Evolutionary conservation across 2,888 invertebrate species (phyloP), one percentile per base, ranked within the genome.

Genomic region (Melanophora roralis): DNA sequence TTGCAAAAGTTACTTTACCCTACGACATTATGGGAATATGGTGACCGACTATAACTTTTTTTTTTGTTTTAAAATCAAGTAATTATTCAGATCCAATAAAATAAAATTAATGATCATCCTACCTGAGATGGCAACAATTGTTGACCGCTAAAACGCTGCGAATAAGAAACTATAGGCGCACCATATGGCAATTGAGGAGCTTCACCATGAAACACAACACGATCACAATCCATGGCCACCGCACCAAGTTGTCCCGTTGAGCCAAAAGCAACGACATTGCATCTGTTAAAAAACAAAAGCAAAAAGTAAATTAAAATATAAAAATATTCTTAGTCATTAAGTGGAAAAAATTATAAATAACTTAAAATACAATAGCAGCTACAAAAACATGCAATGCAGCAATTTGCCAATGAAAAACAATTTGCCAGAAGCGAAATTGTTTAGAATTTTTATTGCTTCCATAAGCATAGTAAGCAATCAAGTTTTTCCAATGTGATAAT

Each of bases 151-250:
- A 93, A 93, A 82, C 93, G 92, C 88, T 97, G 97, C 74, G 94
- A 94, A 89, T 95, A 95, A 8, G 94, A 92, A 60, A 94, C 93
- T 78, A 97, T 94, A 2, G 95, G 96, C 23, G 95, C 95, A 53
- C 94, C 94, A 85, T 93, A 94, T 1, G 97, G 95, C 83, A 95
- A 89, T 9, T 94, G 91, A 0, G 96, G 94, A 82, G 94, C 94
- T 87, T 97, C 96, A 5, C 94, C 93, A 27, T 94, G 92, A 86
- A 97, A 96, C 32, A 96, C 95, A 23, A 96, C 93, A 8, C 93
- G 90, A 90, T 97, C 96, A 88, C 97, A 97, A 89, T 97, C 93
- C 92, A 96, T 93, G 83, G 93, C 91, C 82, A 96, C 93, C 69
- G 92, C 89, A 55, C 89, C 89, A 43, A 90, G 88, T 72, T 91